phyloP scores from a whole-genome alignment of 2,888 invertebrate genomes.

The Eudasyphora cyanicolor region DNA sequence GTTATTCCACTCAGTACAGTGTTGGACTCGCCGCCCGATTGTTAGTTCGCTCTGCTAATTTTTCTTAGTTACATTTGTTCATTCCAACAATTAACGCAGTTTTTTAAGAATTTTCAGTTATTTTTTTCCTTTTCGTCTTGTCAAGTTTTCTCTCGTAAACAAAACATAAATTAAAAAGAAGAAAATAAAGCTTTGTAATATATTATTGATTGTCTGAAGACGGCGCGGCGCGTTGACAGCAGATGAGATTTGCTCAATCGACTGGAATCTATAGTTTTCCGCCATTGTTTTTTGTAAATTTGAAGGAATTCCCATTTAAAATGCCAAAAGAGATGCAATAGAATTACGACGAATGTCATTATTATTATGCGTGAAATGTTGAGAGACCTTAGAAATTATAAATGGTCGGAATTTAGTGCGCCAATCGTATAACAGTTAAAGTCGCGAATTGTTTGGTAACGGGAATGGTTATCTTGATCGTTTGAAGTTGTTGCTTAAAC shows the following conservation, averaged over 20 bases:
- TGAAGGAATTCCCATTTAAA: background rate
- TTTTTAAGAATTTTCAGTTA: too few relatives aligned
- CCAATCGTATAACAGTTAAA: background rate
- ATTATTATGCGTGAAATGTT: background rate
- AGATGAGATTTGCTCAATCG: background rate
- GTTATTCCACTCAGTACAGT: constrained; percentile 59
- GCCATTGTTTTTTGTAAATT: background rate
- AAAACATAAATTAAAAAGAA: background rate
- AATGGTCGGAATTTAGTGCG: background rate
- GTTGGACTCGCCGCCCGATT: constrained; percentile 60
- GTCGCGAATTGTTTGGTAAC: background rate
- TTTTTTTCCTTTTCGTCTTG: background rate
- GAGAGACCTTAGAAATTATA: background rate
- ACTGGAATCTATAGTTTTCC: background rate
- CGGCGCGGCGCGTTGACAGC: too few relatives aligned
- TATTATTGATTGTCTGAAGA: constrained; percentile 13
- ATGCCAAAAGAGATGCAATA: background rate
- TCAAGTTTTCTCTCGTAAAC: background rate
- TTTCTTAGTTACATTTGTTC: constrained; percentile 53
- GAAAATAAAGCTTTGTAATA: background rate
- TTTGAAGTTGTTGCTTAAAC: background rate
- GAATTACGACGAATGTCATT: background rate
- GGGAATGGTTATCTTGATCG: background rate
- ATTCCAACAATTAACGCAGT: background rate
- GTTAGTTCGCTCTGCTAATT: constrained; percentile 23